Evolutionary conservation across 2,797 vertebrate species (phyloP), one percentile per base, ranked within the genome.

Genomic region (Moxostoma hubbsi): DNA sequence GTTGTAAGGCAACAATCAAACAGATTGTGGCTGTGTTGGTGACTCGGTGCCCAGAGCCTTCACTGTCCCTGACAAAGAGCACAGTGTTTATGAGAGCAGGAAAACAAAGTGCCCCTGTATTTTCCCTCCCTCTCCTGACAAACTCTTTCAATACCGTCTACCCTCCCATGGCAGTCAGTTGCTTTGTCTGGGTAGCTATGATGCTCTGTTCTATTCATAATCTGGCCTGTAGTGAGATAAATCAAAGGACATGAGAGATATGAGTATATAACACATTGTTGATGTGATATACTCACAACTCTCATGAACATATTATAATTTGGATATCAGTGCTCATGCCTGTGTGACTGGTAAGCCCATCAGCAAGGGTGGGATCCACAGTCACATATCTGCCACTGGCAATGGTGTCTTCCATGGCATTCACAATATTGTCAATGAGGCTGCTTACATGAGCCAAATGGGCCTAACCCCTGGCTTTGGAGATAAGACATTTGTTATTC

Each of bases 321-420:
- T 57, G 43, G 96, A 98, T 82, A 99, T 99, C 88, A 98, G 98
- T 6, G 97, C 97, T 43, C 91, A 97, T 18, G 96, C 97, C 7
- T 98, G 97, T 50, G 97, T 99, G 61, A 98, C 97, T 0, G 97
- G 97, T 13, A 99, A 99, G 68, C 97, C 97, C 71, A 98, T 99
- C 92, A 98, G 96, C 84, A 97, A 98, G 85, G 97, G 97, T 0
- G 97, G 97, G 0, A 99, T 98, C 89, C 97, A 99, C 0, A 97
- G 97, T 0, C 94, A 97, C 7, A 95, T 98, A 86, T 98, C 97
- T 6, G 97, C 97, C 83, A 99, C 97, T 0, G 97, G 97, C 0
- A 93, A 97, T 5, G 97, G 97, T 0, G 93, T 99, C 47, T 99
- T 98, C 91, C 97, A 99, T 65, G 97, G 97, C 77, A 98, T 99